Base-by-base conservation (phyloP, 2,888 invertebrate genomes). In the Trichacis sp. region DNA sequence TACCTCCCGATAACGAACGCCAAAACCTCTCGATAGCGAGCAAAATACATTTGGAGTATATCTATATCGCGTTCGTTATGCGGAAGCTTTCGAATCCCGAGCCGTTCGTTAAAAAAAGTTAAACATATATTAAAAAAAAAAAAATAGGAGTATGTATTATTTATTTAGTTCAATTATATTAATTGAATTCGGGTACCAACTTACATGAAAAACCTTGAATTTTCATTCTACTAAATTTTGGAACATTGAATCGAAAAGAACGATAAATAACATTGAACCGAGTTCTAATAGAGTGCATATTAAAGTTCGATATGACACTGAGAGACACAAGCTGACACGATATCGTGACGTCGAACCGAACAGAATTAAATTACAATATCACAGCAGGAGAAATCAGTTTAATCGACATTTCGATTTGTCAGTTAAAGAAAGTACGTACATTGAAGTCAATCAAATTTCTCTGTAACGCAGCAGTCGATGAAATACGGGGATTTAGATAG, bases 311-410 rank as follows among this genome's bases (percentile, higher is more conserved):
- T 55, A 61, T 54, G 61, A 61, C 61, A 45, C 54, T 61, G 50
- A 54, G 61, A 61, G 61, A 61, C 73, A 49, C 46, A 70, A 55
- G 24, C 61, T 62, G 61, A 62, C 61, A 62, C 61, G 61, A 62
- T 52, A 60, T 62, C 61, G 61, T 62, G 55, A 56, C 62, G 62
- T 52, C 48, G 20, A 56, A 19, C 60, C 19, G 46, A 53, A 54
- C 45, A 30, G 52, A 62, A 52, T 52, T 47, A 47, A 62, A 51
- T 62, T 52, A 45, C 56, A 55, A 56, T 62, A 52, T 36, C 43
- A 48, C 42, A 53, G 45, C 49, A 48, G 33, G 56, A 48, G 52
- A 40, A 63, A 56, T 63, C 63, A 50, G 63, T 63, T 63, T 57
- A 52, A 57, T 56, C 57, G 57, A 53, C 53, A 57, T 57, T 19